A percentile compares a stretch with the other conserved stretches of the same genome.
phyloP scores from a whole-genome alignment of 2,888 invertebrate species.

The Lottia gigantea region DNA sequence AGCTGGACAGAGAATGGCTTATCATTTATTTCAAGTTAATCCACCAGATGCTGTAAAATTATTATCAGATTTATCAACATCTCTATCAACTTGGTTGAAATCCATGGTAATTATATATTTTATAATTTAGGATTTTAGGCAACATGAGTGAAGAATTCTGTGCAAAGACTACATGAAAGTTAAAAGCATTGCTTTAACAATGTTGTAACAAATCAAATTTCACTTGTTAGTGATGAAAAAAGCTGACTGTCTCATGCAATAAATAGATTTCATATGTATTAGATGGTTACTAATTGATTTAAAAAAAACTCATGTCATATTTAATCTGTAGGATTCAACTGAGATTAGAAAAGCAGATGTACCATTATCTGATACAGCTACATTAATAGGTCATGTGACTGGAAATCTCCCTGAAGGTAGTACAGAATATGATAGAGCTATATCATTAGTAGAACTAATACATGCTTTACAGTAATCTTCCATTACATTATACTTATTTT shows the following conservation, averaged over 20 bases:
- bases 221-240: background rate
- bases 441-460: conserved; percentile 59
- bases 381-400: conserved; percentile 67
- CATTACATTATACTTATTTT: too few relatives aligned
- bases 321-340: conserved; percentile 58
- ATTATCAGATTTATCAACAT: conserved; percentile 82
- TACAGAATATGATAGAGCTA: conserved; percentile 67
- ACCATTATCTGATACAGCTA: conserved; percentile 61
- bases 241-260: background rate
- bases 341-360: conserved; percentile 57
- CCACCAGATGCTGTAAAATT: conserved; percentile 73
- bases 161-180: too few relatives aligned
- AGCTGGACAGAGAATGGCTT: conserved; percentile 81
- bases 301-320: background rate
- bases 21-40: conserved; percentile 72
- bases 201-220: background rate
- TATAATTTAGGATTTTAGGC: too few relatives aligned
- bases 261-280: conserved; percentile 8
- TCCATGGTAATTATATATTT: conserved; percentile 68
- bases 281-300: too few relatives aligned
- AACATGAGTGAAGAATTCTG: too few relatives aligned
- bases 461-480: conserved; percentile 31
- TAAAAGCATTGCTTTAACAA: background rate
- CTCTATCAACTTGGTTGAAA: conserved; percentile 81
- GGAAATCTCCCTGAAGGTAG: conserved; percentile 68